Conservation (phyloP, 1,140 invertebrate species). For the Spodoptera frugiperda region DNA sequence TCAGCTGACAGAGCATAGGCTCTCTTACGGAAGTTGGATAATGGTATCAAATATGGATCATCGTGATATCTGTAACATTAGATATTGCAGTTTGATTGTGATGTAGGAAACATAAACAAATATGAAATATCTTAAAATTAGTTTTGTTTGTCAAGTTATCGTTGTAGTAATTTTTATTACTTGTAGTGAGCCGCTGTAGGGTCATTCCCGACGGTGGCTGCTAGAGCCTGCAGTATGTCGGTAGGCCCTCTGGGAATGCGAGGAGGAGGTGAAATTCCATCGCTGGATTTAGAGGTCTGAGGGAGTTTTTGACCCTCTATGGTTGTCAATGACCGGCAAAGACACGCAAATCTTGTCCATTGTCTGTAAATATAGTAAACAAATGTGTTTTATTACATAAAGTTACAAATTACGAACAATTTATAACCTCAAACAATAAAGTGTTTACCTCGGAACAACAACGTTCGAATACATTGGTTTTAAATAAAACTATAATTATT, state of each 20-base stretch:
- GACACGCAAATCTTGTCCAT: slow-evolving; percentile 67
- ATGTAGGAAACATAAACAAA: neutral
- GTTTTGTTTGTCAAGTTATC: neutral
- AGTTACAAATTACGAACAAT: neutral
- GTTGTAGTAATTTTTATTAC: slow-evolving; percentile 56
- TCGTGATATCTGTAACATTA: slow-evolving; percentile 90
- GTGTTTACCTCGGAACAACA: slow-evolving; percentile 61
- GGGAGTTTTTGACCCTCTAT: slow-evolving; percentile 77
- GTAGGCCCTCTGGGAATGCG: slow-evolving; percentile 92
- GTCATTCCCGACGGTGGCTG: slow-evolving; percentile 91
- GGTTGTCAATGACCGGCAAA: slow-evolving; percentile 70
- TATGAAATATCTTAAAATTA: too few relatives aligned
- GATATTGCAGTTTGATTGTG: neutral
- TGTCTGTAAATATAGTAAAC: slow-evolving; percentile 63
- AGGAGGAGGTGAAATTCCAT: slow-evolving; percentile 86
- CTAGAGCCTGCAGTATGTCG: slow-evolving; percentile 93
- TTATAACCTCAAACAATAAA: slow-evolving; percentile 24
- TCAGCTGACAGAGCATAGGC: slow-evolving; percentile 93
- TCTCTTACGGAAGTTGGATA: slow-evolving; percentile 90
- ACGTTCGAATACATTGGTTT: slow-evolving; percentile 68
- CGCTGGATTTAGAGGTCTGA: slow-evolving; percentile 64
- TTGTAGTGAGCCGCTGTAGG: slow-evolving; percentile 94
- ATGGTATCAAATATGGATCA: slow-evolving; percentile 95
- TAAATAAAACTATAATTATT: neutral
- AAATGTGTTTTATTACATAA: slow-evolving; percentile 19